These are phyloP conservation scores for Lasiommata megera DNA, from an alignment of 2,888 invertebrate genomes.

Conservation along the genomic window DNA sequence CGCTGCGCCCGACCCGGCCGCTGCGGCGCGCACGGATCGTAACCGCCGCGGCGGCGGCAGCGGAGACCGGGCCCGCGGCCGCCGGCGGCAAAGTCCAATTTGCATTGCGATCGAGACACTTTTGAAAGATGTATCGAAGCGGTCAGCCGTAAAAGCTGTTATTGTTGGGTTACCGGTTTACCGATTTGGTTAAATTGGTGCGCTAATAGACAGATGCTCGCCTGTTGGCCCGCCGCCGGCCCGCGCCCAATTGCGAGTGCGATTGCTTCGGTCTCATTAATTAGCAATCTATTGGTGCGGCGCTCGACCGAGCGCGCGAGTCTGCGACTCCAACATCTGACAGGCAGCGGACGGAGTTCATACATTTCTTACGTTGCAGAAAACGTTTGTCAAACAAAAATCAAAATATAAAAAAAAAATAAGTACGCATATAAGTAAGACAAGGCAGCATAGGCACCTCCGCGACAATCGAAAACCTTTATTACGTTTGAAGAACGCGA, in stretches of 20 bases:
- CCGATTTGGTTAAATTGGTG: constrained; percentile 80
- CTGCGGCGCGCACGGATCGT: too few species aligned
- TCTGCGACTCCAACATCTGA: not conserved
- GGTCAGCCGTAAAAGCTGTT: constrained; percentile 79
- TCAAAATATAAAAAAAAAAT: not conserved
- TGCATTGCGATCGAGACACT: constrained; percentile 15
- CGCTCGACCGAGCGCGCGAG: not conserved
- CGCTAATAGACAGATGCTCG: constrained; percentile 75
- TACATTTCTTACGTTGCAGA: too few species aligned
- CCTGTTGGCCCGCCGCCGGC: constrained; percentile 49
- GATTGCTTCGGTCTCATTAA: constrained; percentile 69
- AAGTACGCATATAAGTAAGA: not conserved
- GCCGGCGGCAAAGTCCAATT: constrained; percentile 24
- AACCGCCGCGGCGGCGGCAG: constrained; percentile 22
- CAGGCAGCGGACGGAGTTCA: too few species aligned
- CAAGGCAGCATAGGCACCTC: too few species aligned
- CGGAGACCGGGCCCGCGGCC: constrained; percentile 25
- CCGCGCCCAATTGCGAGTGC: constrained; percentile 38
- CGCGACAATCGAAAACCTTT: constrained; percentile 10
- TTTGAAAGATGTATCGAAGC: constrained; percentile 38
- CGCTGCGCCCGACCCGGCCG: constrained; percentile 59
- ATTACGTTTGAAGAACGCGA: constrained; percentile 22
- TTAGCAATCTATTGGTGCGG: constrained; percentile 38
- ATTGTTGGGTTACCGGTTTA: constrained; percentile 80
- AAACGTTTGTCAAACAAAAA: not conserved